Evolutionary conservation across 2,113 vertebrate genomes (phyloP).

Genomic region (Shinisaurus crocodilurus): DNA sequence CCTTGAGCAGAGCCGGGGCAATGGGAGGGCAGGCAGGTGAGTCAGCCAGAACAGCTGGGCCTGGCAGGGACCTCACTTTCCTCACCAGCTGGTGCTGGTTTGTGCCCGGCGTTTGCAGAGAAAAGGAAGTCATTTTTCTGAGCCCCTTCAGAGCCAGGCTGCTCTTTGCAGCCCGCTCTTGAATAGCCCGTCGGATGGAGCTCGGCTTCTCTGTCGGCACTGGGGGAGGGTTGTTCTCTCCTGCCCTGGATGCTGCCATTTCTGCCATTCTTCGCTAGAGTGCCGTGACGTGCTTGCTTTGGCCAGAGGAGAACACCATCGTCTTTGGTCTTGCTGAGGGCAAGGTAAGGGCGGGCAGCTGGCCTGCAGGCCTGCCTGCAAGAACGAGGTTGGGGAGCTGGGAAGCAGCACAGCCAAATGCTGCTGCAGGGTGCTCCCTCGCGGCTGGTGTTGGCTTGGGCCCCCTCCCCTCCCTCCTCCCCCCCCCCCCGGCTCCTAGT

Average conservation of each 20-base stretch:
- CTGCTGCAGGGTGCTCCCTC: too few relatives aligned
- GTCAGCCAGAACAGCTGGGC: not conserved
- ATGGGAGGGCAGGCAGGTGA: not conserved
- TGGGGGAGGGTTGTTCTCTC: not conserved
- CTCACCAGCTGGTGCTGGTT: too few relatives aligned
- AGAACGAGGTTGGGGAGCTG: not conserved
- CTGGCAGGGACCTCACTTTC: too few relatives aligned
- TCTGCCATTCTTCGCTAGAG: conserved; percentile 80
- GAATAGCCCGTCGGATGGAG: not conserved
- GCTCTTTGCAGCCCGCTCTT: not conserved
- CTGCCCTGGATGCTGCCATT: conserved; percentile 43
- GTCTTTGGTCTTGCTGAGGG: conserved; percentile 94
- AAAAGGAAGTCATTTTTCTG: too few relatives aligned
- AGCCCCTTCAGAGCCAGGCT: not conserved
- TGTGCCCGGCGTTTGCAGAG: too few relatives aligned
- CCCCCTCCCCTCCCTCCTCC: not conserved
- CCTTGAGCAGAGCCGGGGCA: not conserved
- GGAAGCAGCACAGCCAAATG: not conserved
- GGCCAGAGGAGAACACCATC: conserved; percentile 88
- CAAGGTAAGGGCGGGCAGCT: conserved; percentile 80
- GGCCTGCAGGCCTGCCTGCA: not conserved
- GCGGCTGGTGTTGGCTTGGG: not conserved
- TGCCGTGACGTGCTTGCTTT: conserved; percentile 88
- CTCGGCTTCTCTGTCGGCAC: not conserved
- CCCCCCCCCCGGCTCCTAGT: not conserved